A percentile compares a stretch with the other conserved stretches of the same genome.
phyloP scores from a whole-genome alignment of 92 coral and sea anemone genomes.

The Epizoanthus ramosus region DNA sequence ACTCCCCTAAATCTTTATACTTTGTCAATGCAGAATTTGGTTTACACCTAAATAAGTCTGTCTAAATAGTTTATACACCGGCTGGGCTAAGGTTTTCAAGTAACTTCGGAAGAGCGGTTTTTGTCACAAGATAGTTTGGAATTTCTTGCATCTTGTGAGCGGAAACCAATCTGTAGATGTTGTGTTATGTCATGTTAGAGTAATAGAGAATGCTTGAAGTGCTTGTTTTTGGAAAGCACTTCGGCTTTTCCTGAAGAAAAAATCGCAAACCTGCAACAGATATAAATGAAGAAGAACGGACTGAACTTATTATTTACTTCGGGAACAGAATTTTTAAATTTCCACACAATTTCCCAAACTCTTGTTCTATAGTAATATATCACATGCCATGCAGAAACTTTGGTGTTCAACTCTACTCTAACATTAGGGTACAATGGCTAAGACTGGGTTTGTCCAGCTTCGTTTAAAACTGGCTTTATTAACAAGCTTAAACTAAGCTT shows the following conservation, averaged over 20 bases:
- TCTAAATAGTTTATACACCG: too few species aligned
- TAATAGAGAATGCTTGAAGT: background rate
- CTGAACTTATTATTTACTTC: background rate
- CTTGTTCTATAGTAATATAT: background rate
- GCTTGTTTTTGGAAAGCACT: background rate
- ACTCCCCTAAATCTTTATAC: background rate
- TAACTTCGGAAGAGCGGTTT: background rate
- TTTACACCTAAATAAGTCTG: too few species aligned
- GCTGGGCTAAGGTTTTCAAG: background rate
- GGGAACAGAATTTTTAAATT: background rate
- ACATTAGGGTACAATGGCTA: too few species aligned
- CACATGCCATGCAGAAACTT: too few species aligned
- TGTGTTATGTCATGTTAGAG: background rate
- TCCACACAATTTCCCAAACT: background rate
- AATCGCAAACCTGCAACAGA: background rate
- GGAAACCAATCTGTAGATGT: background rate
- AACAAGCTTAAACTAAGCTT: too few species aligned
- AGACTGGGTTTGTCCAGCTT: background rate
- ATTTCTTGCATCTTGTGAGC: slow-evolving; percentile 4
- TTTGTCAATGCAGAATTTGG: too few species aligned
- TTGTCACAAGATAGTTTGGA: background rate
- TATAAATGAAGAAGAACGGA: background rate
- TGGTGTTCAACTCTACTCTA: too few species aligned
- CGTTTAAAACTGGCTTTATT: too few species aligned
- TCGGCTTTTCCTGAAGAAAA: slow-evolving; percentile 12